Evolutionary conservation across 2,888 invertebrate species (phyloP), one percentile per base, ranked within the genome.

Genomic region (Ormyrus pomaceus): DNA sequence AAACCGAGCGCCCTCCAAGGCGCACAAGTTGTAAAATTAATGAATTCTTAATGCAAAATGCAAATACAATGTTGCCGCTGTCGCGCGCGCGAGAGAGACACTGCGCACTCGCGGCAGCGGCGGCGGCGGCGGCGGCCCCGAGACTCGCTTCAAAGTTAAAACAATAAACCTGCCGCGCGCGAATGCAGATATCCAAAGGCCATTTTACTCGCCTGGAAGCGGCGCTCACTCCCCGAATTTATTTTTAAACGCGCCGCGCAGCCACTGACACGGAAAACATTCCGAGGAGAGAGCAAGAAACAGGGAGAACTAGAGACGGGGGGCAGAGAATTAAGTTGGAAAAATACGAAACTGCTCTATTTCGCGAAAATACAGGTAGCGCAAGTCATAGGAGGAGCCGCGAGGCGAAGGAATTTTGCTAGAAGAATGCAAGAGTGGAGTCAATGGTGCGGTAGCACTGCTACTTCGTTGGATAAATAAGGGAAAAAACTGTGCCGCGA

Each of bases 151-250:
- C 84, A 85, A 86, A 86, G 88, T 87, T 87, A 86, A 87, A 87
- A 87, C 87, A 86, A 87, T 87, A 88, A 87, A 88, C 85, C 83
- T 81, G 66, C 72, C 34, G 82, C 84, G 34, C 34, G 83, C 84
- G 83, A 83, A 87, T 86, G 86, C 85, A 87, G 86, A 87, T 87
- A 87, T 85, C 87, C 84, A 85, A 85, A 86, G 85, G 84, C 86
- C 87, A 87, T 86, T 87, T 86, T 86, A 86, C 85, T 86, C 85
- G 82, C 79, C 83, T 84, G 84, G 83, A 80, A 77, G 65, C 64
- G 59, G 66, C 46, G 65, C 45, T 56, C 69, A 78, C 79, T 82
- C 62, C 75, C 70, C 82, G 79, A 75, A 82, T 83, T 84, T 85
- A 84, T 83, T 84, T 83, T 84, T 82, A 84, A 82, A 81, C 77